A percentile compares a stretch with the other conserved stretches of the same genome.
phyloP scores from a whole-genome alignment of 2,113 vertebrate genomes.

The Hippocampus mohnikei region DNA sequence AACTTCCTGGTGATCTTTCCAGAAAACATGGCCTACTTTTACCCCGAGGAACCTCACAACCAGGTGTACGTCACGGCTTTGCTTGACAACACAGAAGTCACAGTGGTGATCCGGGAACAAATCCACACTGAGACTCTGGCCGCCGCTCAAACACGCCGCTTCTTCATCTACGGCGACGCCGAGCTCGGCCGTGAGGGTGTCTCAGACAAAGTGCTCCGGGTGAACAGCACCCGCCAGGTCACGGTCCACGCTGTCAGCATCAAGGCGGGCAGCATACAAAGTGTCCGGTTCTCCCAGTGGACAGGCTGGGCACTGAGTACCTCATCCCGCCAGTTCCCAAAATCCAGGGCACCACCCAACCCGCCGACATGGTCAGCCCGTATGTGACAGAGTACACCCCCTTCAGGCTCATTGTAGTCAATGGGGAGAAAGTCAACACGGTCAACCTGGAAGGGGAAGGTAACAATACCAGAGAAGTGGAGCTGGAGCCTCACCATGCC shows the following conservation, averaged over 20 bases:
- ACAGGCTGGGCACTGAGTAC: conserved; percentile 45
- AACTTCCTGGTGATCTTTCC: conserved; percentile 58
- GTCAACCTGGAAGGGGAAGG: conserved; percentile 16
- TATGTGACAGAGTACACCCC: not conserved
- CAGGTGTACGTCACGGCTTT: conserved; percentile 39
- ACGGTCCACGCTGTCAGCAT: conserved; percentile 27
- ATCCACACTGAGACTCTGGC: rapidly evolving
- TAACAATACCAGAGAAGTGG: rapidly evolving
- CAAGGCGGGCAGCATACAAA: conserved; percentile 47
- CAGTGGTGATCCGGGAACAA: rapidly evolving
- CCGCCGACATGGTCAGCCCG: rapidly evolving
- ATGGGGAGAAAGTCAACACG: rapidly evolving
- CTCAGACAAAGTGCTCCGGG: not conserved
- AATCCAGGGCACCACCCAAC: not conserved
- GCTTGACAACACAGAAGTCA: rapidly evolving
- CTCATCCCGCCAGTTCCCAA: conserved; percentile 35
- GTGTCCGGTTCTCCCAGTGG: conserved; percentile 30
- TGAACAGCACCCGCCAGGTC: conserved; percentile 33
- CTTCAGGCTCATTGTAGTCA: conserved; percentile 62
- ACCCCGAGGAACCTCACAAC: rapidly evolving
- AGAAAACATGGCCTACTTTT: conserved; percentile 70
- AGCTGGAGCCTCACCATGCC: not conserved
- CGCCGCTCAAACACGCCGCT: rapidly evolving
- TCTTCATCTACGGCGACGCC: rapidly evolving
- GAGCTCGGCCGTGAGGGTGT: not conserved